phyloP scores from a whole-genome alignment of 2,888 invertebrate genomes.

The Punctoribates punctum region DNA sequence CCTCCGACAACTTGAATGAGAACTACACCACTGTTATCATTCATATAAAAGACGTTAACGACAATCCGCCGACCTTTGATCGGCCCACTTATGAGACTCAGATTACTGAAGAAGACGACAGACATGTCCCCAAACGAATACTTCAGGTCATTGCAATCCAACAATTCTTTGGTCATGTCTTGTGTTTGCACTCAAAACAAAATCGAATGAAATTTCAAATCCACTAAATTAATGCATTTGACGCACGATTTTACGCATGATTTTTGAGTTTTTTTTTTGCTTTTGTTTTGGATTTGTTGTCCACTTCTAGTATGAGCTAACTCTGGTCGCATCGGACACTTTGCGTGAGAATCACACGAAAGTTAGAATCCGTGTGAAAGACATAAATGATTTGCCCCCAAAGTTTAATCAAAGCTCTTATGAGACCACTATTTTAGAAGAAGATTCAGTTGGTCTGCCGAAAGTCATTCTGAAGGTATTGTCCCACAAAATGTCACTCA shows the following conservation, averaged over 20 bases:
- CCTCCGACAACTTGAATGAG: constrained; percentile 93
- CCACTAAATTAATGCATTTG: constrained; percentile 43
- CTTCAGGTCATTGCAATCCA: constrained; percentile 65
- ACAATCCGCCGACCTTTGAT: constrained; percentile 95
- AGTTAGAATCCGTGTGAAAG: constrained; percentile 74
- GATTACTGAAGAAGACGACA: constrained; percentile 92
- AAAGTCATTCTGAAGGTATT: constrained; percentile 51
- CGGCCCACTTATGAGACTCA: constrained; percentile 89
- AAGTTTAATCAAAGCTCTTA: constrained; percentile 66
- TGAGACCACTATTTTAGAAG: constrained; percentile 70
- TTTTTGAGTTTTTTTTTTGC: constrained; percentile 50
- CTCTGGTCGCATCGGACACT: constrained; percentile 82
- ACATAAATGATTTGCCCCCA: constrained; percentile 86
- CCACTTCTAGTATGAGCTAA: constrained; percentile 70
- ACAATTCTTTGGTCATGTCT: constrained; percentile 12
- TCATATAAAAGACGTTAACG: constrained; percentile 95
- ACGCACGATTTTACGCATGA: constrained; percentile 44
- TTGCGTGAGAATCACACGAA: constrained; percentile 81
- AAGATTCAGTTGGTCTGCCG: constrained; percentile 63
- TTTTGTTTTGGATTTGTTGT: constrained; percentile 41
- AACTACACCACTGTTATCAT: constrained; percentile 95
- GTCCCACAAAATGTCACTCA: constrained; percentile 25
- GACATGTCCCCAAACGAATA: constrained; percentile 87
- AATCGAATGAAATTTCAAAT: constrained; percentile 14
- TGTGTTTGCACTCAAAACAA: neutral